Evolutionary conservation across 2,888 invertebrate species (phyloP), one percentile per base, ranked within the genome.

Genomic region (Thereva nobilitata): DNA sequence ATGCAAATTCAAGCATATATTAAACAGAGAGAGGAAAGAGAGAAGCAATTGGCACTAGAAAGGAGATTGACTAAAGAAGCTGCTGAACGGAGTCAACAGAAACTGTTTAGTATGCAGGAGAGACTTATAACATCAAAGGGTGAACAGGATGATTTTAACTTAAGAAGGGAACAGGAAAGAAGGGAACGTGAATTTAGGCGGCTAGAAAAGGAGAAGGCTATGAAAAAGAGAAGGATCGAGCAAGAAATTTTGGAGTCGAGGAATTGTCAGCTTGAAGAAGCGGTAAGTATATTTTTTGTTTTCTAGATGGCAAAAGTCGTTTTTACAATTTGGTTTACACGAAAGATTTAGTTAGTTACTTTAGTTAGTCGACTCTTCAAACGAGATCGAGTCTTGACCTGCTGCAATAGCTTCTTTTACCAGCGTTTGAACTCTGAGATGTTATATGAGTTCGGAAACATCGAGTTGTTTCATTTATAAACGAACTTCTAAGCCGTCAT

Each of bases 141-240:
- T 4, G 73, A 74, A 70, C 75, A 76, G 7, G 77, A 77, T 44
- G 80, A 81, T 68, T 73, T 79, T 45, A 74, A 74, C 35, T 77
- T 79, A 42, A 70, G 78, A 0, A 75, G 77, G 8, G 79, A 80
- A 6, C 78, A 78, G 54, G 80, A 81, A 70, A 76, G 76, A 37
- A 76, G 79, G 10, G 81, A 81, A 69, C 77, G 81, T 1, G 80
- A 80, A 69, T 81, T 79, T 68, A 73, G 81, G 0, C 75, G 74
- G 52, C 77, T 77, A 6, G 80, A 80, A 59, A 79, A 76, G 67
- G 75, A 77, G 57, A 76, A 78, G 0, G 79, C 74, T 0, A 37
- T 79, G 10, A 75, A 75, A 8, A 76, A 77, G 50, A 75, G 76
- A 5, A 74, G 77, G 70, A 70, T 76, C 0, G 80, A 79, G 61